Percentiles rank a stretch among this genome's conserved stretches.
phyloP scores from a whole-genome alignment of 2,113 vertebrate genomes.

The Cinclus cinclus region DNA sequence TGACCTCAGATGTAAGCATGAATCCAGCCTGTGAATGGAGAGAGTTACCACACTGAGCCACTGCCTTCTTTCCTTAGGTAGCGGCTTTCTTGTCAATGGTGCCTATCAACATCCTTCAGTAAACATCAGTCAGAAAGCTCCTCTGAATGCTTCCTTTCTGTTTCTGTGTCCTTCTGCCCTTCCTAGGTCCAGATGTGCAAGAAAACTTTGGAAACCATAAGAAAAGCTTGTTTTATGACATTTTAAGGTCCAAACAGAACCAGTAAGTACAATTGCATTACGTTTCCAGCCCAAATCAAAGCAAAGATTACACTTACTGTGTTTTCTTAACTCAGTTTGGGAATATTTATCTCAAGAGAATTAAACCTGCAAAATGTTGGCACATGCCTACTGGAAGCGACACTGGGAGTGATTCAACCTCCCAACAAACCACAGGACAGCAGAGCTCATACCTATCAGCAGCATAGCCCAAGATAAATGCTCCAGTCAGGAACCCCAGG shows the following conservation, averaged over 20 bases:
- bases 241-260: neutral
- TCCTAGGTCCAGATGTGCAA: neutral
- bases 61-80: neutral
- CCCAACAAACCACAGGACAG: neutral
- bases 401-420: neutral
- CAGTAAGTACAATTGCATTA: fast-evolving
- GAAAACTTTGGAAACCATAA: neutral
- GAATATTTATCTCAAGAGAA: neutral
- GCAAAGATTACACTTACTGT: neutral
- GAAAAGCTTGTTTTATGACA: neutral
- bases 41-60: neutral
- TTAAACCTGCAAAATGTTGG: neutral
- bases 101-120: neutral
- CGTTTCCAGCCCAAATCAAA: neutral
- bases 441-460: conserved; percentile 83
- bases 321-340: neutral
- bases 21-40: neutral
- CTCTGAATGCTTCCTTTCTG: neutral
- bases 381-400: neutral
- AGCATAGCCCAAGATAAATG: conserved; percentile 87
- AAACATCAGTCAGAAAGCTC: neutral
- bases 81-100: neutral
- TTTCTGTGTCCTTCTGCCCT: neutral
- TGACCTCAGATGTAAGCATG: fast-evolving
- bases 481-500: conserved; percentile 88